These are phyloP conservation scores for Drosophila asahinai DNA, from an alignment of 1,140 invertebrate species.

Conservation along the genomic window DNA sequence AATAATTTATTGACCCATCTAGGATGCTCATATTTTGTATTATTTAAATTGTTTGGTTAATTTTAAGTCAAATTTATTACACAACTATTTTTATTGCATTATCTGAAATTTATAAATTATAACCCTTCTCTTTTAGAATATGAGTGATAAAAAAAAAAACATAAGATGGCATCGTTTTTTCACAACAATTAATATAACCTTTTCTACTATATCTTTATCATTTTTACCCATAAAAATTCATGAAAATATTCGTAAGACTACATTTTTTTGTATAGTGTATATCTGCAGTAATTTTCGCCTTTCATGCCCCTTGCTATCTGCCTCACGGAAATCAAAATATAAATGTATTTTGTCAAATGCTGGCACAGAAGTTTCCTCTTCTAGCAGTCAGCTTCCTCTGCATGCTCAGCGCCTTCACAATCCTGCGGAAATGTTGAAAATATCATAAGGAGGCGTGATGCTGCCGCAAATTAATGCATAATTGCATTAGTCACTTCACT, in stretches of 20 bases:
- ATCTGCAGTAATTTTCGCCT: background rate
- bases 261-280: background rate
- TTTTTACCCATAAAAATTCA: background rate
- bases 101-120: too few species aligned
- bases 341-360: constrained; percentile 76
- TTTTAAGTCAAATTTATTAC: too few species aligned
- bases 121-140: too few species aligned
- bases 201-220: too few species aligned
- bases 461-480: constrained; percentile 74
- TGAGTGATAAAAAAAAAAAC: too few species aligned
- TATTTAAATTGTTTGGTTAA: too few species aligned
- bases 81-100: too few species aligned
- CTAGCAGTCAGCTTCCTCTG: constrained; percentile 10
- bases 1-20: too few species aligned
- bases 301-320: background rate
- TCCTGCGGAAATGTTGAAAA: constrained; percentile 67
- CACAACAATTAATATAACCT: too few species aligned
- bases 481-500: constrained; percentile 79
- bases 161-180: too few species aligned
- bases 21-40: too few species aligned
- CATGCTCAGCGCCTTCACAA: background rate
- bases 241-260: fast-evolving
- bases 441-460: constrained; percentile 50
- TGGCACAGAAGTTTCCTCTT: constrained; percentile 50
- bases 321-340: constrained; percentile 68